Base-by-base conservation (phyloP, 2,113 vertebrate genomes). In the Crocuta crocuta region DNA sequence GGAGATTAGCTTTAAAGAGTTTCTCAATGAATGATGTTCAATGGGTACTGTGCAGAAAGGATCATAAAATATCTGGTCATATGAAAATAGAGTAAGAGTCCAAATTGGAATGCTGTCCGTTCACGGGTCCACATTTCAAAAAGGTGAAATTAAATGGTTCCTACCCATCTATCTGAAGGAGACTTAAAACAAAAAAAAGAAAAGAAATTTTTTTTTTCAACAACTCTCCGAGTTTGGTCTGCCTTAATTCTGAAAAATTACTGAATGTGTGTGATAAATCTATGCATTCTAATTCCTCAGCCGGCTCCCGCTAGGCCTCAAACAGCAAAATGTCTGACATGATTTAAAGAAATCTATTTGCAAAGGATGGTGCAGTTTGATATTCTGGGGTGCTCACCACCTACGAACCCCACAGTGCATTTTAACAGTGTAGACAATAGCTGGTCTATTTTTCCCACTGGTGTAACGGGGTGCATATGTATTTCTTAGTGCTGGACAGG, bases 1-100 rank as follows among this genome's bases (percentile, higher is more conserved):
- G 21, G 43, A 8, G 31, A 26, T 21, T 50, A 71, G 71, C 89
- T 96, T 97, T 98, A 89, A 73, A 90, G 89, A 96, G 58, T 7
- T 71, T 55, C 81, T 92, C 55, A 33, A 53, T 53, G 93, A 96
- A 82, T 83, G 81, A 31, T 71, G n/a, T 83, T 95, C 48, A 85
- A 11, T 48, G 70, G 4, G 66, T 58, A 39, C 39, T 43, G 55
- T 84, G 82, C 26, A 66, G 81, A 66, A 84, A 86, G 66, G 68
- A 83, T 73, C 65, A 24, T 24, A 43, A 82, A 86, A 91, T 84
- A 17, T 5, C 84, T 8, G 55, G 17, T 45, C 61, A 9, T 58
- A 23, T 81, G 19, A 79, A 58, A 92, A 90, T 90, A 24, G 96
- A 74, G 80, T 48, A 43, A 80, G 90, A 80, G 66, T 70, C 73